phyloP scores from a whole-genome alignment of 2,888 invertebrate genomes.

The Lasioglossum zephyrum region DNA sequence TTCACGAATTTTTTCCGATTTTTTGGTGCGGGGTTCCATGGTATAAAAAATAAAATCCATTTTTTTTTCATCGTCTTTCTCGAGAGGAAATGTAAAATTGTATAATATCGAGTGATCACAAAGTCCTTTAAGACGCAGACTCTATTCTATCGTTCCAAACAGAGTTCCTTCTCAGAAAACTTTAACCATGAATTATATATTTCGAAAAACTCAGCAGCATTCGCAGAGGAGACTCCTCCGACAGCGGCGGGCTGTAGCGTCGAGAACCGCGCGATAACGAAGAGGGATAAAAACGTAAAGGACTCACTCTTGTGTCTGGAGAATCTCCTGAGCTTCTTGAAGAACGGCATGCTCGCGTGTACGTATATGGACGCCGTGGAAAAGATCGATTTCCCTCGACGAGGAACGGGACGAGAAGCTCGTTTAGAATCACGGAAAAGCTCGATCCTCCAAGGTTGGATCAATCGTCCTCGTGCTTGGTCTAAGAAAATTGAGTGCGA shows the following conservation, averaged over 20 bases:
- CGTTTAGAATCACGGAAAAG: constrained; percentile 11
- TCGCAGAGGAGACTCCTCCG: background rate
- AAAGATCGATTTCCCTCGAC: constrained; percentile 22
- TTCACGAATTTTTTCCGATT: background rate
- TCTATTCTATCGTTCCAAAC: background rate
- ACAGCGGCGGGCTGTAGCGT: background rate
- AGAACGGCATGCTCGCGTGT: constrained; percentile 76
- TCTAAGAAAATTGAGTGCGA: constrained; percentile 28
- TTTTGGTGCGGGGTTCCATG: background rate
- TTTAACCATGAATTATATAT: background rate
- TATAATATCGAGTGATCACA: background rate
- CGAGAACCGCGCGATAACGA: background rate
- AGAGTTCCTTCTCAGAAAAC: background rate
- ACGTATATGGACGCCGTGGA: background rate
- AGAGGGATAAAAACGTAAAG: background rate
- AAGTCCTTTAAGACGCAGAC: background rate
- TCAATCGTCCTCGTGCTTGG: constrained; percentile 33
- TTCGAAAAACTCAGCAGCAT: background rate
- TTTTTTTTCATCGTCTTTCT: background rate
- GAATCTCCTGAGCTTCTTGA: constrained; percentile 80
- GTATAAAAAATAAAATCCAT: background rate
- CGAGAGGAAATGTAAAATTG: background rate
- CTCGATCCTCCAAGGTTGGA: constrained; percentile 3
- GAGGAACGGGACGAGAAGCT: background rate
- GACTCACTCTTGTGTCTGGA: constrained; percentile 81